A percentile compares a stretch with the other conserved stretches of the same genome.
Evolutionary conservation across 2,888 invertebrate species (phyloP).

Genomic region (Cryptocephalus moraei): DNA sequence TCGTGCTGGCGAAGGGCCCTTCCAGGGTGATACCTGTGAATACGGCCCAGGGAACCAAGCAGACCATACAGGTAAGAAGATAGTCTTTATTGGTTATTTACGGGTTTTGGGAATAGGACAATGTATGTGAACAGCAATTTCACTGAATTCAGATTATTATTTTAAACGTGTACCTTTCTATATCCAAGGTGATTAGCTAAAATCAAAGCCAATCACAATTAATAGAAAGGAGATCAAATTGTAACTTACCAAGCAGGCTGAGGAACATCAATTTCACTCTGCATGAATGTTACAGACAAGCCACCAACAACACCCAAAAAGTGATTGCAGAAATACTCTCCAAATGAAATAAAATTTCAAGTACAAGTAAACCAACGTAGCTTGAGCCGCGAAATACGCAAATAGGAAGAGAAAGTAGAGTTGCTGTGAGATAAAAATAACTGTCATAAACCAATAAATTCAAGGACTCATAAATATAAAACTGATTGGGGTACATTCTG

Average conservation of each 20-base stretch:
- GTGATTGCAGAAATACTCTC: too few relatives aligned
- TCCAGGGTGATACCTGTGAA: conserved; percentile 58
- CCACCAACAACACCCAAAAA: too few relatives aligned
- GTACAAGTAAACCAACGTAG: too few relatives aligned
- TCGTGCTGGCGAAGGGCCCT: conserved; percentile 51
- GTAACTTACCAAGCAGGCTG: neutral
- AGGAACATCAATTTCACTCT: neutral
- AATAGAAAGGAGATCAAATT: neutral
- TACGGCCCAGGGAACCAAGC: conserved; percentile 45
- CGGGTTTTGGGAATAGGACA: neutral
- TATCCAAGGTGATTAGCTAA: too few relatives aligned
- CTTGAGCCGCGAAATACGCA: too few relatives aligned
- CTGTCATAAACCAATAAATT: too few relatives aligned
- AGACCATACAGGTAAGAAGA: conserved; percentile 45
- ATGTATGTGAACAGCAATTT: neutral
- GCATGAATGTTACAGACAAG: neutral
- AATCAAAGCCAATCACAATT: neutral
- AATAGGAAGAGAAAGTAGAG: too few relatives aligned
- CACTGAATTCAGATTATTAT: neutral
- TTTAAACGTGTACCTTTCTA: too few relatives aligned
- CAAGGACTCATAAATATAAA: too few relatives aligned
- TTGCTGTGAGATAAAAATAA: too few relatives aligned
- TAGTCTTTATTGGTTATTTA: neutral
- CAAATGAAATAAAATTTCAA: too few relatives aligned
- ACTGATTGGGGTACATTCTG: too few relatives aligned